Percentiles rank a stretch among this genome's conserved stretches.
Conservation (phyloP, 2,888 invertebrate species). For the Drosophila prostipennis region DNA sequence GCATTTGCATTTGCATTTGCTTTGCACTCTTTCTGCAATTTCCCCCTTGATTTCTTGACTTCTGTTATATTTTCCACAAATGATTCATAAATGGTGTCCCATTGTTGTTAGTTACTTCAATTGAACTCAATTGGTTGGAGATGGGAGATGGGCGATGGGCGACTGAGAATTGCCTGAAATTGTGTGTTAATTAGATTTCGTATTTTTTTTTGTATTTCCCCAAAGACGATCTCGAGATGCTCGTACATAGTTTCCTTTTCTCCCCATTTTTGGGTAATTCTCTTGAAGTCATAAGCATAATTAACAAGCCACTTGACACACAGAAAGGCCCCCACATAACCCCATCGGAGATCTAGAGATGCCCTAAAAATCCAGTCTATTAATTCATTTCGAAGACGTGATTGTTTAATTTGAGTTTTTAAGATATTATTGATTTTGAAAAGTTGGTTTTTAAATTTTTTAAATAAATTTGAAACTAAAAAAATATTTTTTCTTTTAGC, state of each 20-base stretch:
- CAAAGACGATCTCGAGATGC: neutral
- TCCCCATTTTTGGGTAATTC: slow-evolving; percentile 56
- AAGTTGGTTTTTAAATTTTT: too few species aligned
- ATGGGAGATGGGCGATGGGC: slow-evolving; percentile 18
- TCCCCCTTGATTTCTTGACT: slow-evolving; percentile 1
- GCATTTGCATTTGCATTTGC: slow-evolving; percentile 38
- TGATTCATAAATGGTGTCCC: slow-evolving; percentile 50
- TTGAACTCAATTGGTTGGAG: slow-evolving; percentile 69
- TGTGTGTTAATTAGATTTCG: slow-evolving; percentile 56
- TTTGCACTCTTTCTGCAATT: slow-evolving; percentile 14
- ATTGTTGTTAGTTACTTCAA: slow-evolving; percentile 57
- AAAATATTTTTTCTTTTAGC: too few species aligned
- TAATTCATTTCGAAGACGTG: neutral
- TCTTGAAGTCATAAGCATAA: slow-evolving; percentile 60
- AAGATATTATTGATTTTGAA: too few species aligned
- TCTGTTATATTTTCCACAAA: slow-evolving; percentile 15
- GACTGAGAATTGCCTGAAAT: slow-evolving; percentile 31
- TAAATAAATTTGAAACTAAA: too few species aligned
- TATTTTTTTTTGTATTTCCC: slow-evolving; percentile 12
- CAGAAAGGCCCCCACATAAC: slow-evolving; percentile 18
- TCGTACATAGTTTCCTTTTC: slow-evolving; percentile 10
- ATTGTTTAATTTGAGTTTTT: too few species aligned
- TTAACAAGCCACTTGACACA: slow-evolving; percentile 77
- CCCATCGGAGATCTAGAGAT: slow-evolving; percentile 30
- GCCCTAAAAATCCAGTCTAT: slow-evolving; percentile 12